A percentile compares a stretch with the other conserved stretches of the same genome.
phyloP scores from a whole-genome alignment of 2,888 invertebrate genomes.

The Biston betularia region DNA sequence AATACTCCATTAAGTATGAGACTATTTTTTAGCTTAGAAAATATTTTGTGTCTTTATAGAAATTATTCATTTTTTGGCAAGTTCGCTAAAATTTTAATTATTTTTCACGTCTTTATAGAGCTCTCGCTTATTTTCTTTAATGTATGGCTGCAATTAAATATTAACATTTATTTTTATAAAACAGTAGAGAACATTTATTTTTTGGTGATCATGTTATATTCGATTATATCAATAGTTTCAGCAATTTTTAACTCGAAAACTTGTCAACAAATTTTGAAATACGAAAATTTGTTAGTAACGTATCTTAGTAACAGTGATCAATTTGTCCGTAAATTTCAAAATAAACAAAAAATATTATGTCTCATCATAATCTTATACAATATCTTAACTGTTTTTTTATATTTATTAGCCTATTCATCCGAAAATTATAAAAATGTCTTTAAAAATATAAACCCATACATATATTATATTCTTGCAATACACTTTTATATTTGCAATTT shows the following conservation, averaged over 20 bases:
- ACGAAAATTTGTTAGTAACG: background rate
- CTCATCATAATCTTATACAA: background rate
- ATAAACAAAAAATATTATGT: background rate
- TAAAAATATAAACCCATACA: background rate
- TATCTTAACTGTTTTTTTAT: background rate
- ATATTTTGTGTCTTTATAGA: slow-evolving; percentile 30
- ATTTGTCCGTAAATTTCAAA: background rate
- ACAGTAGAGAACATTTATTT: background rate
- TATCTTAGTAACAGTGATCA: background rate
- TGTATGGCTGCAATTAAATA: background rate
- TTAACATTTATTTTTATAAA: too few species aligned
- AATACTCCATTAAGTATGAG: background rate
- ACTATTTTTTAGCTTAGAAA: slow-evolving; percentile 21
- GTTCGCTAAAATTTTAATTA: slow-evolving; percentile 9
- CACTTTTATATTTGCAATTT: background rate
- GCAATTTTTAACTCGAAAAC: background rate
- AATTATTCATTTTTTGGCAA: slow-evolving; percentile 29
- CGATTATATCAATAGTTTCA: background rate
- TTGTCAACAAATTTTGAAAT: background rate
- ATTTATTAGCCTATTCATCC: too few species aligned
- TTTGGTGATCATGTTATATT: slow-evolving; percentile 1
- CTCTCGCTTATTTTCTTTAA: background rate
- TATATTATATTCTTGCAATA: background rate
- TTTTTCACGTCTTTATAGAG: slow-evolving; percentile 1
- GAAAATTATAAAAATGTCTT: background rate